phyloP scores from a whole-genome alignment of 2,888 invertebrate genomes.

The Drosophila rubida region DNA sequence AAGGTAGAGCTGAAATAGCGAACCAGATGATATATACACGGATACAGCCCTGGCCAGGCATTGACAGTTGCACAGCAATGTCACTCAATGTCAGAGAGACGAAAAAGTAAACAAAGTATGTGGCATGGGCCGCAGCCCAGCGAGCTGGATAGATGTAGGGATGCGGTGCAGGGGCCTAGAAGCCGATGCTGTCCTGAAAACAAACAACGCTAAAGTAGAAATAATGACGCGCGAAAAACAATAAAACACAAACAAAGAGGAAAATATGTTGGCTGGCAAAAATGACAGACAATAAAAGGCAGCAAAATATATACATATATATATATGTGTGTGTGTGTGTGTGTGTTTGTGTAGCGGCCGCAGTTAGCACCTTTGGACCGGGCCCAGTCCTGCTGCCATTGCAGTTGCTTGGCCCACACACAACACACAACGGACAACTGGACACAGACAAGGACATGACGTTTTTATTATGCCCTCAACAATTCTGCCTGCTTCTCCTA shows the following conservation, averaged over 20 bases:
- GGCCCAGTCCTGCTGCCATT: conserved; percentile 58
- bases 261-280: conserved; percentile 65
- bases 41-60: conserved; percentile 21
- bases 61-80: conserved; percentile 70
- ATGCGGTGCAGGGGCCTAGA: conserved; percentile 12
- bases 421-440: conserved; percentile 16
- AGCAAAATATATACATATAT: conserved; percentile 5
- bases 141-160: not conserved
- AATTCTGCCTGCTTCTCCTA: conserved; percentile 1
- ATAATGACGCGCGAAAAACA: conserved; percentile 78
- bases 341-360: conserved; percentile 58
- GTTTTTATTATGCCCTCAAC: conserved; percentile 70
- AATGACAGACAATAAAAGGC: conserved; percentile 72
- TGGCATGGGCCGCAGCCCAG: not conserved
- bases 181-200: conserved; percentile 42
- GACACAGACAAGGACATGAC: conserved; percentile 77
- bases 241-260: conserved; percentile 39
- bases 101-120: conserved; percentile 30
- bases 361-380: conserved; percentile 68
- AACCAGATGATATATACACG: conserved; percentile 12
- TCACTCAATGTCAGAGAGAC: conserved; percentile 76
- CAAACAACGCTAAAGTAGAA: conserved; percentile 69
- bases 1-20: conserved; percentile 52
- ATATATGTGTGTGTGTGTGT: not conserved
- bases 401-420: conserved; percentile 54